Conservation (phyloP, 30 jellyfish, hydroid and myxozoan species). For the Hydractinia echinata region DNA sequence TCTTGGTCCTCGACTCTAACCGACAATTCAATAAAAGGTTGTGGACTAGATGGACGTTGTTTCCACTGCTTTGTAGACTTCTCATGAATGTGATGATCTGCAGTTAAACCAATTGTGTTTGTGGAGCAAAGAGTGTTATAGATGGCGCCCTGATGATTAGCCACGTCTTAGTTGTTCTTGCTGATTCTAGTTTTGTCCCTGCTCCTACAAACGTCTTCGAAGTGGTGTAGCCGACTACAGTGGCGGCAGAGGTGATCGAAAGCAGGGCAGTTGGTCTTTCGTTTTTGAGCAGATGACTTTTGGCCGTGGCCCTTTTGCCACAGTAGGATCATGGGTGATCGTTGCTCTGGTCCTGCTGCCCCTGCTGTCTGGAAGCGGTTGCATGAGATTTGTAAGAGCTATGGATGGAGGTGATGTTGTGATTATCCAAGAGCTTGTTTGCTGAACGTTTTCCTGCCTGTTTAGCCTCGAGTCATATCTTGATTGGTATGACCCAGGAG, state of each 20-base stretch:
- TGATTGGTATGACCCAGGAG: conserved; percentile 1
- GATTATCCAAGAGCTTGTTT: neutral
- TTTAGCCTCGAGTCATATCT: neutral
- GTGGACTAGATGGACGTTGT: conserved; percentile 10
- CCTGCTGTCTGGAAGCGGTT: neutral
- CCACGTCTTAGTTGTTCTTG: too few species aligned
- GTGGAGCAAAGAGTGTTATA: neutral
- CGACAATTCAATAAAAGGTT: neutral
- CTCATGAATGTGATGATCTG: conserved; percentile 1
- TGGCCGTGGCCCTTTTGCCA: neutral
- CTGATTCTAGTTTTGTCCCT: neutral
- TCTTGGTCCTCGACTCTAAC: neutral
- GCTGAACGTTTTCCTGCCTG: neutral
- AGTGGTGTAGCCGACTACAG: neutral
- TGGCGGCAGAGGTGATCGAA: neutral
- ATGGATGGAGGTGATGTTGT: neutral
- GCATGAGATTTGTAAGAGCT: neutral
- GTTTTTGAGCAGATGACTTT: too few species aligned
- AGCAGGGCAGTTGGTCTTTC: too few species aligned
- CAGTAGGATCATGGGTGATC: neutral
- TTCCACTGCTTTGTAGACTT: too few species aligned
- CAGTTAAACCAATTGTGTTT: too few species aligned
- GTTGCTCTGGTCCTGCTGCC: neutral
- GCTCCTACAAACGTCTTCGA: neutral
- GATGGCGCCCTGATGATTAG: too few species aligned